These are phyloP conservation scores for Rafetus swinhoei DNA, from an alignment of 2,113 vertebrate species.

Conservation along the genomic window DNA sequence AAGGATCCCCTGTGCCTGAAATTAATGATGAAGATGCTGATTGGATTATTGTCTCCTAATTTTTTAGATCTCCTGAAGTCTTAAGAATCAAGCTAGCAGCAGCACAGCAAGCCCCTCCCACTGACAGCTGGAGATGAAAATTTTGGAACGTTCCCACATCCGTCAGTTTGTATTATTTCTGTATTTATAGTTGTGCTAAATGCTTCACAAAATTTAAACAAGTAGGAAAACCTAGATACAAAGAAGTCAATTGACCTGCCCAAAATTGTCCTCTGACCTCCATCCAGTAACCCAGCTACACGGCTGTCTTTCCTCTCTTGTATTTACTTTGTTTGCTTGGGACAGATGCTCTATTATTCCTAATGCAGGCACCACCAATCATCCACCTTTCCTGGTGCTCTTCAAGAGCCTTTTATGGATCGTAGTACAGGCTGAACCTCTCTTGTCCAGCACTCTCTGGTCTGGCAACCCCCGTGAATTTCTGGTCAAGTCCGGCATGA, in stretches of 20 bases:
- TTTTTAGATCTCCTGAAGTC: slow-evolving; percentile 27
- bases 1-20: not conserved
- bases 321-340: slow-evolving; percentile 59
- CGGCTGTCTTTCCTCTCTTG: slow-evolving; percentile 47
- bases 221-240: not conserved
- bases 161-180: not conserved
- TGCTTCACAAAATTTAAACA: accelerated
- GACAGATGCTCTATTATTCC: slow-evolving; percentile 54
- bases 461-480: too few species aligned
- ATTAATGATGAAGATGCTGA: not conserved
- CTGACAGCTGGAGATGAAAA: not conserved
- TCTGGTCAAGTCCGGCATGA: too few species aligned
- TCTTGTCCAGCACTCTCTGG: too few species aligned
- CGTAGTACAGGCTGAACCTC: not conserved
- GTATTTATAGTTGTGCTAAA: not conserved
- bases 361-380: not conserved
- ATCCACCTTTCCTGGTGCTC: slow-evolving; percentile 17
- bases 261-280: slow-evolving; percentile 15
- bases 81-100: not conserved
- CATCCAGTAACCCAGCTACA: slow-evolving; percentile 13
- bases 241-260: not conserved
- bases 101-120: not conserved
- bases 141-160: not conserved
- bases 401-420: slow-evolving; percentile 33
- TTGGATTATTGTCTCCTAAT: not conserved